Evolutionary conservation across 1,140 invertebrate genomes (phyloP).

Genomic region (Lasioglossum albipes): DNA sequence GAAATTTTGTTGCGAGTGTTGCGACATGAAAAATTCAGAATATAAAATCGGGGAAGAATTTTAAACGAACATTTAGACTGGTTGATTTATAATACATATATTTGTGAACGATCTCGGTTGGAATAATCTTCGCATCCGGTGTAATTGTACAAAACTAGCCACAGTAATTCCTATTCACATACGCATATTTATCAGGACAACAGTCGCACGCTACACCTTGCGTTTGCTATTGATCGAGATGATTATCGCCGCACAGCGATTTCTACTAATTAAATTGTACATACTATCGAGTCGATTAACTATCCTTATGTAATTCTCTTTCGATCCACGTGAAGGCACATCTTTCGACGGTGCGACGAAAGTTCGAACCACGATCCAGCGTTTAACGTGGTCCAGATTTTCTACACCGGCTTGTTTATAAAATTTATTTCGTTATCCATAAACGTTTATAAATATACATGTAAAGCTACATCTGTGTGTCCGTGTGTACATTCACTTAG

Average conservation of each 20-base stretch:
- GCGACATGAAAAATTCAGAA: too few species aligned
- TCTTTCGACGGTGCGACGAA: neutral
- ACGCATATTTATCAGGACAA: conserved; percentile 19
- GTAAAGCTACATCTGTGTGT: conserved; percentile 56
- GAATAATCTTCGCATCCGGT: conserved; percentile 17
- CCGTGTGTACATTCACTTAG: conserved; percentile 53
- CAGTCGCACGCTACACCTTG: neutral
- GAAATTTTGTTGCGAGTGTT: too few species aligned
- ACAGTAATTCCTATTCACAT: conserved; percentile 54
- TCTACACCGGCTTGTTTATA: neutral
- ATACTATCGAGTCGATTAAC: conserved; percentile 30
- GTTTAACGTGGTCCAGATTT: neutral
- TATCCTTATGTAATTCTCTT: conserved; percentile 47
- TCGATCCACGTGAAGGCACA: conserved; percentile 25
- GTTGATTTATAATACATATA: conserved; percentile 39
- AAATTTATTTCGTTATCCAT: conserved; percentile 11
- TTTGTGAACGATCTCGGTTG: conserved; percentile 28
- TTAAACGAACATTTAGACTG: neutral
- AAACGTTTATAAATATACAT: conserved; percentile 62
- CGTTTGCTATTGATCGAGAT: neutral
- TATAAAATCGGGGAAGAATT: neutral
- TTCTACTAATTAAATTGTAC: conserved; percentile 41
- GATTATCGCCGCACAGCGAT: neutral
- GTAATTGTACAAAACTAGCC: conserved; percentile 40
- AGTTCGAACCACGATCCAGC: neutral